A percentile compares a stretch with the other conserved stretches of the same genome.
These are phyloP conservation scores for Scaptomyza parva DNA, from an alignment of 2,888 invertebrate species.

Conservation along the genomic window DNA sequence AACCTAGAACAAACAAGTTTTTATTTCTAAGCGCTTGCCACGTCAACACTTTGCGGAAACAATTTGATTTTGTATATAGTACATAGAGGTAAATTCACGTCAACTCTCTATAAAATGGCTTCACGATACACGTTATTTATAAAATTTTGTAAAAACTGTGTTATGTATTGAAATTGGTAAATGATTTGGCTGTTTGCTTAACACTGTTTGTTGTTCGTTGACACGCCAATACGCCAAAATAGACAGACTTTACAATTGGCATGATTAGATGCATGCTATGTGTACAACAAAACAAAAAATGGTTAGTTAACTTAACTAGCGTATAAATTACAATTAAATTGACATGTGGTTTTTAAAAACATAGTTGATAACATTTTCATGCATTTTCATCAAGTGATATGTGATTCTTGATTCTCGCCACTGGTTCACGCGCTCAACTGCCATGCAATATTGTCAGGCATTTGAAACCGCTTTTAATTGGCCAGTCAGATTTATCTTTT, in stretches of 20 bases:
- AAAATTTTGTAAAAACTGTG: constrained; percentile 6
- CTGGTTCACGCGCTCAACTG: neutral
- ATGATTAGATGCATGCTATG: neutral
- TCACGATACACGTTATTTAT: constrained; percentile 12
- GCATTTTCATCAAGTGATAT: neutral
- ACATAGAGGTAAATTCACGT: neutral
- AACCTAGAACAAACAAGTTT: no score
- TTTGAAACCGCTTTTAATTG: neutral
- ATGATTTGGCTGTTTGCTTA: neutral
- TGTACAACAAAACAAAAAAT: neutral
- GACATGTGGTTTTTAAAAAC: neutral
- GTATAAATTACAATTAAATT: neutral
- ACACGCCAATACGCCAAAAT: constrained; percentile 28
- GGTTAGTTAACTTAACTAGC: neutral
- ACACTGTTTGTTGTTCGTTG: constrained; percentile 1
- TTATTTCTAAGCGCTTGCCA: no score
- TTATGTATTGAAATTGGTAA: constrained; percentile 14
- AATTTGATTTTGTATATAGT: neutral
- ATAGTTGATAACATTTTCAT: neutral
- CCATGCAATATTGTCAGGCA: neutral
- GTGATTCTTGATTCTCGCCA: neutral
- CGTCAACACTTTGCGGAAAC: neutral
- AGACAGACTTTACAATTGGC: neutral
- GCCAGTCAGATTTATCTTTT: neutral
- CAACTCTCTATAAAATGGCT: neutral